Evolutionary conservation across 2,888 invertebrate species (phyloP).

Genomic region (Thecophora atra): DNA sequence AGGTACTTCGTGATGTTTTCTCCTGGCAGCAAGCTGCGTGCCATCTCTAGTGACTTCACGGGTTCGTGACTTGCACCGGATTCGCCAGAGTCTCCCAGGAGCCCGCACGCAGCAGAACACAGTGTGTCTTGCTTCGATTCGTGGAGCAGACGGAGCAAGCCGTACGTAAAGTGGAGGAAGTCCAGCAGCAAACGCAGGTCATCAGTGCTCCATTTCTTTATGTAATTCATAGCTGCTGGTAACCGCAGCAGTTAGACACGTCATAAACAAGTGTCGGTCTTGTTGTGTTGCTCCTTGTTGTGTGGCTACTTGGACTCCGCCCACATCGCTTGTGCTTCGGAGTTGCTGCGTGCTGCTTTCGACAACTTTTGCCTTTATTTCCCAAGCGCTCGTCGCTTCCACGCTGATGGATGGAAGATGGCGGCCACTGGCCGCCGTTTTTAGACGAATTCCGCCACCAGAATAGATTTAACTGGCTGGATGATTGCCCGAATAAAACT

Average conservation of each 20-base stretch:
- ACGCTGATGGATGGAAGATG: neutral
- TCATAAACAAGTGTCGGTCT: neutral
- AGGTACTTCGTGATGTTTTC: too few species aligned
- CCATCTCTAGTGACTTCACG: too few species aligned
- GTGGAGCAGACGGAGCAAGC: neutral
- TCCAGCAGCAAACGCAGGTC: constrained; percentile 13
- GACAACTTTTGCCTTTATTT: constrained; percentile 11
- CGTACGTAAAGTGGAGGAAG: constrained; percentile 17
- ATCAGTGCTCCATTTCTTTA: neutral
- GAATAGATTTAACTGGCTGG: too few species aligned
- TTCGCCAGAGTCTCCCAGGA: too few species aligned
- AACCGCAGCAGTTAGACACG: constrained; percentile 11
- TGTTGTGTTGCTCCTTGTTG: neutral
- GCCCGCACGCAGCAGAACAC: neutral
- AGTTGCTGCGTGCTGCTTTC: constrained; percentile 1
- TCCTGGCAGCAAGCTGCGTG: too few species aligned
- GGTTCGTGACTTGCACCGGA: too few species aligned
- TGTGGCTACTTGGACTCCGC: neutral
- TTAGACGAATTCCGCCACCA: neutral
- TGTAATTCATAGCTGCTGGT: neutral
- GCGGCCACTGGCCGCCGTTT: neutral
- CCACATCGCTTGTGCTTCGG: constrained; percentile 8
- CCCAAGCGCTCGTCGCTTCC: neutral
- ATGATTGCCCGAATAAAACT: too few species aligned
- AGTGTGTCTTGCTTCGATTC: neutral